Conservation (phyloP, 2,797 vertebrate genomes). For the Ceyx erithaca region DNA sequence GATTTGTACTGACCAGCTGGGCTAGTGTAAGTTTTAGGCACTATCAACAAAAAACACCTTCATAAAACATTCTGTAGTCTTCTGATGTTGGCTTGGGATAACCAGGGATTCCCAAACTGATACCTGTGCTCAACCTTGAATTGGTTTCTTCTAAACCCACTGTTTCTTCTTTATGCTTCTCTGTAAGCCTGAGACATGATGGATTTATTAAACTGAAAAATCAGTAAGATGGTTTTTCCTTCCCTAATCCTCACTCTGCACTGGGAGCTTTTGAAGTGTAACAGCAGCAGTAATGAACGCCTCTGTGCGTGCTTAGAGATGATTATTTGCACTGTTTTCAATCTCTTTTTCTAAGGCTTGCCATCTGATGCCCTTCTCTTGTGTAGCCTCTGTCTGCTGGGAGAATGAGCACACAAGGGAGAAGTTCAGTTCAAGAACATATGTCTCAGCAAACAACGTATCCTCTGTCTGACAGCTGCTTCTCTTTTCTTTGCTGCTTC, state of each 20-base stretch:
- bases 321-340: conserved; percentile 19
- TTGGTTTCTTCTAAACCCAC: background rate
- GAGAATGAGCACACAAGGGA: conserved; percentile 19
- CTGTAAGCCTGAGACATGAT: background rate
- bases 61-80: background rate
- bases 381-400: background rate
- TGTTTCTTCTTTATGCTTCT: background rate
- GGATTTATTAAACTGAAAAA: background rate
- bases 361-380: conserved; percentile 57
- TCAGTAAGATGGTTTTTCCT: background rate
- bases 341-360: conserved; percentile 6
- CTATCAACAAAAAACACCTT: background rate
- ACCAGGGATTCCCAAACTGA: background rate
- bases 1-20: background rate
- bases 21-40: background rate
- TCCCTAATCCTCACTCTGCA: background rate
- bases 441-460: background rate
- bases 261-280: background rate
- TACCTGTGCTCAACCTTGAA: background rate
- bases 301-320: background rate
- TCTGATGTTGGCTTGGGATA: background rate
- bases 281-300: background rate
- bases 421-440: conserved; percentile 28
- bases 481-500: background rate
- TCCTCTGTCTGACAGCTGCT: conserved; percentile 28